Percentiles rank a stretch among this genome's conserved stretches.
Evolutionary conservation across 64 coral and sea anemone species (phyloP).

Genomic region (Hydrozoanthus tunicans): DNA sequence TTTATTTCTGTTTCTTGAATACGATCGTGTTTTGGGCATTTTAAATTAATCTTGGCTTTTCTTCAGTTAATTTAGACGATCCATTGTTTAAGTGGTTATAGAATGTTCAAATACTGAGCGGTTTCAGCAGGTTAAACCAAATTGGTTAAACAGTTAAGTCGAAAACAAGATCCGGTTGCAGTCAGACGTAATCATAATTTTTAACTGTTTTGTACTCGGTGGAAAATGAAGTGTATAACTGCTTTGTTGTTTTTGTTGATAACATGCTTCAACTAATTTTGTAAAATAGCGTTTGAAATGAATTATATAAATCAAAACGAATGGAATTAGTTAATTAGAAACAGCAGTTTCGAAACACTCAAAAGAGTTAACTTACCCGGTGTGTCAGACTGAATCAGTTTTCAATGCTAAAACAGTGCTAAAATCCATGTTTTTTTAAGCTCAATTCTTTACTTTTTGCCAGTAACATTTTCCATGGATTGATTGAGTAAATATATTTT

Average conservation of each 20-base stretch:
- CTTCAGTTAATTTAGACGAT: background rate
- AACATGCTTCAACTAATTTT: background rate
- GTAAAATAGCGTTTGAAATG: background rate
- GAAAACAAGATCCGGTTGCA: background rate
- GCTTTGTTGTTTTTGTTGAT: background rate
- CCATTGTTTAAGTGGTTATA: conserved; percentile 20
- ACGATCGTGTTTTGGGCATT: background rate
- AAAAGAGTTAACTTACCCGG: background rate
- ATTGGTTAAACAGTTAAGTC: conserved; percentile 19
- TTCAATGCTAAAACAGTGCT: too few relatives aligned
- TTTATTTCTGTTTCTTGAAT: conserved; percentile 19
- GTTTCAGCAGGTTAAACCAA: background rate
- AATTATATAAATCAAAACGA: background rate
- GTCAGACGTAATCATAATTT: background rate
- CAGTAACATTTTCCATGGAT: too few relatives aligned
- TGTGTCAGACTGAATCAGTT: too few relatives aligned
- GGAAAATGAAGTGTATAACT: background rate
- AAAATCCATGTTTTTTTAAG: too few relatives aligned
- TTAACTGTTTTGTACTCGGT: background rate
- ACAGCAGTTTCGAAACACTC: background rate
- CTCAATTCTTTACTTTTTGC: too few relatives aligned
- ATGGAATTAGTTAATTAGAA: background rate
- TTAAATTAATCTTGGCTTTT: background rate
- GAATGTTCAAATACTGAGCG: background rate
- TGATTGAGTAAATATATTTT: too few relatives aligned